Base-by-base conservation (phyloP, 2,113 vertebrate species). In the Misgurnus mizolepis region DNA sequence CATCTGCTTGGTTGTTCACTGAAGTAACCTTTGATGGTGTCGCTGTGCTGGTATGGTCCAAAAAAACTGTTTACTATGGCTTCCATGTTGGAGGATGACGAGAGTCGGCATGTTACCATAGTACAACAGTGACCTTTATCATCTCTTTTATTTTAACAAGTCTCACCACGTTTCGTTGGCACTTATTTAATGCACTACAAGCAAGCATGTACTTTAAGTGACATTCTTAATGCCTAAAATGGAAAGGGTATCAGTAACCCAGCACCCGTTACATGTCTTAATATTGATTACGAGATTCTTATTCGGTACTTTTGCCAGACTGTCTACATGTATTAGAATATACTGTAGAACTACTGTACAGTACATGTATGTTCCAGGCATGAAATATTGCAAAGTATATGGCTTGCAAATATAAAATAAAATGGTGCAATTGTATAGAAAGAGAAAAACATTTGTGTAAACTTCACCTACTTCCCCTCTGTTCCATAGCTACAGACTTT, bases 1-100 rank as follows among this genome's bases (percentile, higher is more conserved):
- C 40, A 41, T 40, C 55, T 73, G 78, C 83, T 89, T 88, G 82
- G 81, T 84, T 86, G 80, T 85, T 87, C 82, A 74, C 79, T 78
- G 78, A 84, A 87, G 86, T 58, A 53, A 53, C n/a, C 55, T 58
- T 18, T 58, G 55, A 73, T 7, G 49, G 64, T 76, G 61, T 34
- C 3, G 39, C 61, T 71, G 49, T 64, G 40, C 67, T 65, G 69
- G 47, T 61, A 61, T 66, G 49, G 10, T 79, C 62, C 47, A 73
- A 78, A 22, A 22, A 78, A 27, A 18, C 64, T 81, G 55, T 76
- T 65, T n/a, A n/a, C 40, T 55, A 27, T 27, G 77, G 71, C 56
- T 40, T 50, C 49, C 17, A 22, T 69, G 43, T 65, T 74, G 50
- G 76, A 73, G 41, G 72, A 69, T 62, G 45, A 69, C 55, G 34